A percentile compares a stretch with the other conserved stretches of the same genome.
phyloP scores from a whole-genome alignment of 2,797 vertebrate genomes.

The Dromococcyx pavoninus region DNA sequence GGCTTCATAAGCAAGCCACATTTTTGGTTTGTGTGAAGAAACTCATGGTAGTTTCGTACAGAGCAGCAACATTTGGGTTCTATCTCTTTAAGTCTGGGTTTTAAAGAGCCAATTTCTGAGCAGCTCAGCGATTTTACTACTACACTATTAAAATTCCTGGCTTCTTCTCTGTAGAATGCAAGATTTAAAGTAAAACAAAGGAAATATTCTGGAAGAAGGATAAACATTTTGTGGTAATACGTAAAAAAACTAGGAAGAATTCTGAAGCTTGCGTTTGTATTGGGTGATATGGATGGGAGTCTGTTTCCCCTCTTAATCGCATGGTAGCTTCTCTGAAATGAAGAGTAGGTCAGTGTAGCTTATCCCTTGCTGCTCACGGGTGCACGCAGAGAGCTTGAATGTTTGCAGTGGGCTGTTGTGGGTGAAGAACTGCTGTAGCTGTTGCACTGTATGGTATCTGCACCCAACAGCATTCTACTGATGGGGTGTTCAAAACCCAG shows the following conservation, averaged over 20 bases:
- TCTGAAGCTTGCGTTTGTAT: not conserved
- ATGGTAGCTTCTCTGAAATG: not conserved
- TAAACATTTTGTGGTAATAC: not conserved
- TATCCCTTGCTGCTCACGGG: not conserved
- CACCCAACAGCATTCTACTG: constrained; percentile 77
- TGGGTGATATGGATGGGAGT: too few relatives aligned
- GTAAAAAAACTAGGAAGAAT: not conserved
- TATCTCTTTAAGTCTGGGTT: too few relatives aligned
- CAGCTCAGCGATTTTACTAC: not conserved
- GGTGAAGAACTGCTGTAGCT: not conserved
- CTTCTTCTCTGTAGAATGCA: not conserved
- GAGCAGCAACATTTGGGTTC: not conserved
- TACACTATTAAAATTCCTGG: not conserved
- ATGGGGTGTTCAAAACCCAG: constrained; percentile 84
- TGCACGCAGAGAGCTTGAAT: accelerated
- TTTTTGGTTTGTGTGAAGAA: not conserved
- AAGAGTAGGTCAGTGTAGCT: not conserved
- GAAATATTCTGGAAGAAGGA: not conserved
- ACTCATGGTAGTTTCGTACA: not conserved
- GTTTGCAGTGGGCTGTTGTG: not conserved
- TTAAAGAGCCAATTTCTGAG: too few relatives aligned
- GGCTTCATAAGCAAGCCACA: not conserved
- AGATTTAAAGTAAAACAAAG: not conserved
- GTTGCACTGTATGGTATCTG: constrained; percentile 85
- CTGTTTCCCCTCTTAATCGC: not conserved